Percentiles rank a stretch among this genome's conserved stretches.
Conservation (phyloP, 2,888 invertebrate genomes). For the Habroteleia sp. region DNA sequence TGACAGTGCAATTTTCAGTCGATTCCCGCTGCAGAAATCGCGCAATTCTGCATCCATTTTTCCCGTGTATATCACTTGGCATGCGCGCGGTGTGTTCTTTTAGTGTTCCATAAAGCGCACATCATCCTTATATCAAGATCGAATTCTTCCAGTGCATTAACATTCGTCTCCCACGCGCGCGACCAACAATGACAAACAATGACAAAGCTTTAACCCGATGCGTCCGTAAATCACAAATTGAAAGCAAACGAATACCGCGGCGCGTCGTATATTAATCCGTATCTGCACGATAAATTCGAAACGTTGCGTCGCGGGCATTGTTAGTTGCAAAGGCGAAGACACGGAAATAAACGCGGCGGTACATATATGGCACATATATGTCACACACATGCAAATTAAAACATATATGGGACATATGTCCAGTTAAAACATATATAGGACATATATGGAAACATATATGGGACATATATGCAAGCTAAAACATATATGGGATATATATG, state of each 20-base stretch:
- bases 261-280: background rate
- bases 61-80: too few species aligned
- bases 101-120: constrained; percentile 3
- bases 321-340: background rate
- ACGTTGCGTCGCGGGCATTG: background rate
- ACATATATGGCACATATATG: too few species aligned
- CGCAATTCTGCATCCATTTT: too few species aligned
- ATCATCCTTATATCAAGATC: constrained; percentile 6
- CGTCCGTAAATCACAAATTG: constrained; percentile 21
- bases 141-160: constrained; percentile 43
- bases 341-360: constrained; percentile 35
- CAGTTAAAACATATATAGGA: too few species aligned
- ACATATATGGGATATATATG: too few species aligned
- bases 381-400: too few species aligned
- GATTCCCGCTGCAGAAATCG: too few species aligned
- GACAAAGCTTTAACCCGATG: constrained; percentile 18
- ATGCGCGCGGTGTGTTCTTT: too few species aligned
- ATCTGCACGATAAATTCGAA: constrained; percentile 11
- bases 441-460: too few species aligned
- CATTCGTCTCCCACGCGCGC: background rate
- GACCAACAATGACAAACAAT: constrained; percentile 27
- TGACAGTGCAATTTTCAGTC: too few species aligned
- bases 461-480: too few species aligned
- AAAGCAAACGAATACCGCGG: constrained; percentile 8
- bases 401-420: too few species aligned